phyloP scores from a whole-genome alignment of 2,113 vertebrate species.

The Condylura cristata region DNA sequence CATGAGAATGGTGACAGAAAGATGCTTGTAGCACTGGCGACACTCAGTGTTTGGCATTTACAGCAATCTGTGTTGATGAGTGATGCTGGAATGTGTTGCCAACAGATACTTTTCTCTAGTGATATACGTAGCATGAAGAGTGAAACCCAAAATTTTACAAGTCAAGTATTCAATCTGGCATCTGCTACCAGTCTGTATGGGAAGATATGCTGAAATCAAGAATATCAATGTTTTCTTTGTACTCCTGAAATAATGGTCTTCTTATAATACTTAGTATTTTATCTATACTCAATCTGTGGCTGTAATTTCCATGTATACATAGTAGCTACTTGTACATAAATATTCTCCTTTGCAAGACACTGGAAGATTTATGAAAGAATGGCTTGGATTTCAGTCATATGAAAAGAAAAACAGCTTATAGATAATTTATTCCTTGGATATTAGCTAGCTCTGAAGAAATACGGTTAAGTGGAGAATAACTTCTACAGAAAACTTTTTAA shows the following conservation, averaged over 20 bases:
- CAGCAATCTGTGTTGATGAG: background rate
- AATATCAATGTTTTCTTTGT: background rate
- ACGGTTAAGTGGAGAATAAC: background rate
- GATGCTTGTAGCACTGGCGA: background rate
- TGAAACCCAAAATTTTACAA: conserved; percentile 6
- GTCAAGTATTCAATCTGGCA: background rate
- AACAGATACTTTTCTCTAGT: background rate
- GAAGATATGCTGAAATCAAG: background rate
- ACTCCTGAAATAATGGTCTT: background rate
- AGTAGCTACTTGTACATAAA: background rate
- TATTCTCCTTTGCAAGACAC: background rate
- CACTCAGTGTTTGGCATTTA: background rate
- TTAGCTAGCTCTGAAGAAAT: background rate
- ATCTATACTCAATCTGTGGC: background rate
- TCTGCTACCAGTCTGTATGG: background rate
- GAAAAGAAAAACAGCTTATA: background rate
- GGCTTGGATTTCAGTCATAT: background rate
- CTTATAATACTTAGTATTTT: background rate
- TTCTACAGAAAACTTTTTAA: background rate
- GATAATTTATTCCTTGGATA: background rate
- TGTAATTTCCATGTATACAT: background rate
- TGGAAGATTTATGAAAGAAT: background rate
- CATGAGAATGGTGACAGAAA: background rate
- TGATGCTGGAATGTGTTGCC: conserved; percentile 28
- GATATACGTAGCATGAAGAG: background rate